Evolutionary conservation across 2,888 invertebrate species (phyloP), one percentile per base, ranked within the genome.

Genomic region (Rhamphomyia laevipes): DNA sequence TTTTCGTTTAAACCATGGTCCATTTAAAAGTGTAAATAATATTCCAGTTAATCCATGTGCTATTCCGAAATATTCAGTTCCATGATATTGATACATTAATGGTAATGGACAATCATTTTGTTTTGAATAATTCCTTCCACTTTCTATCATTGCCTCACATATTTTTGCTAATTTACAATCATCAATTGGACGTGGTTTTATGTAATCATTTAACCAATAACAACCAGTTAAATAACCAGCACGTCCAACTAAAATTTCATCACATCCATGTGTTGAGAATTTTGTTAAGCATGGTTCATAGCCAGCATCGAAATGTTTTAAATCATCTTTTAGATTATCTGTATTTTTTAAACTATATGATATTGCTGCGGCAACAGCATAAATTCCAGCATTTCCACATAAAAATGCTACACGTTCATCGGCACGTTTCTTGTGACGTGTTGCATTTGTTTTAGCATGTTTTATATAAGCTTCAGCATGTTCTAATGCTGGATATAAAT

Each of bases 241-340:
- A 53, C 91, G 75, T 0, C 92, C 92, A 1, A 90, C 87, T 60
- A 92, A 82, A 18, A 89, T 71, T 66, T 92, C 92, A 68, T 92
- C 90, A 31, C 85, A 84, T 16, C 84, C 85, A 60, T 77, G 76
- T 60, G 75, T 74, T 12, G 80, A 68, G 58, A 81, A 83, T 55
- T 72, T 65, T 46, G 77, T 73, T 57, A 74, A 74, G 59, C 77
- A 77, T 50, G 65, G 60, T 5, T 62, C 60, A 49, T 67, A 63
- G n/a, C 68, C 67, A 13, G 63, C 57, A 41, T 63, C 61, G 35
- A 70, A 68, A 52, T 67, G 65, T 46, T 61, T 58, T 53, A 70
- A 51, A 52, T 70, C 70, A 27, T 62, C 58, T 6, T 62, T 62
- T 37, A 73, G 68, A 10, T 75, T 66, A 11, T 73, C 67, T 51